These are phyloP conservation scores for Scaptomyza pallida DNA, from an alignment of 1,140 invertebrate species.

Conservation along the genomic window DNA sequence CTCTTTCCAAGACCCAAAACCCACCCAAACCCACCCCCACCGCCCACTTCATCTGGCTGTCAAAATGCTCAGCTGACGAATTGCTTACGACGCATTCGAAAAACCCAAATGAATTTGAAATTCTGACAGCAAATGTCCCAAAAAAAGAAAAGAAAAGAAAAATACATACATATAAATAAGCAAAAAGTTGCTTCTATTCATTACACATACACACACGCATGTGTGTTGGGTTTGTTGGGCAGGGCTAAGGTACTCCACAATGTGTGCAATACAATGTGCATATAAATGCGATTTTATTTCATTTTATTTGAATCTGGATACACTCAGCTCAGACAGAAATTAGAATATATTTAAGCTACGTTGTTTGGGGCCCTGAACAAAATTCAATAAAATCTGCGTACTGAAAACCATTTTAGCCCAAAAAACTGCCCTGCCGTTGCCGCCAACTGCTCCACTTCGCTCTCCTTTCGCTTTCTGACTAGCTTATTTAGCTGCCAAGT, in stretches of 20 bases:
- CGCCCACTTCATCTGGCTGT: conserved; percentile 1
- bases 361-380: conserved; percentile 18
- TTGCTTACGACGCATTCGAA: conserved; percentile 63
- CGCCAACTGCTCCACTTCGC: conserved; percentile 9
- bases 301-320: conserved; percentile 32
- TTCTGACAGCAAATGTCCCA: conserved; percentile 69
- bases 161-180: conserved; percentile 28
- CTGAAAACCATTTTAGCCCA: conserved; percentile 26
- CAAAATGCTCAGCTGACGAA: conserved; percentile 71
- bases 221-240: not conserved
- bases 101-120: conserved; percentile 65
- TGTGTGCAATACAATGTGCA: conserved; percentile 59
- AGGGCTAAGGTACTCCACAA: conserved; percentile 5
- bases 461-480: conserved; percentile 13
- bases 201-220: conserved; percentile 8
- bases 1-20: no score
- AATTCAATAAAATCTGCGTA: conserved; percentile 47
- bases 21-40: not conserved
- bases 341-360: conserved; percentile 72
- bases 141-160: conserved; percentile 49
- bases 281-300: conserved; percentile 66
- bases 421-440: conserved; percentile 20
- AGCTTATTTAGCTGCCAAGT: conserved; percentile 42
- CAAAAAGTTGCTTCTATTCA: conserved; percentile 54
- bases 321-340: conserved; percentile 53